Conservation (phyloP, 2,113 vertebrate species). For the Chrysochloris asiatica region DNA sequence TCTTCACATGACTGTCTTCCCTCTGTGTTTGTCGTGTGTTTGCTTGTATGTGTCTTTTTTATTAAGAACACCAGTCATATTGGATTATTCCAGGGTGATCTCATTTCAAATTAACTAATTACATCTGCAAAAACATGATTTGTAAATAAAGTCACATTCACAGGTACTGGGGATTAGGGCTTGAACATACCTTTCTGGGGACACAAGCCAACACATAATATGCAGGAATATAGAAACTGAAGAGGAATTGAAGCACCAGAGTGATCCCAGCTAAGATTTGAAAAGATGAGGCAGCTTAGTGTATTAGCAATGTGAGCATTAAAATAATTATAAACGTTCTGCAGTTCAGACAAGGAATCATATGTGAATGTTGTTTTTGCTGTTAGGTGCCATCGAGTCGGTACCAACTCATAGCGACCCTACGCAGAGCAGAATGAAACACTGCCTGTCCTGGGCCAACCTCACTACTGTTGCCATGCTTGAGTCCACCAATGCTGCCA, state of each 20-base stretch:
- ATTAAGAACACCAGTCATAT: background rate
- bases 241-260: background rate
- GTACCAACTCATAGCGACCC: too few relatives aligned
- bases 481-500: too few relatives aligned
- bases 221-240: background rate
- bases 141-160: background rate
- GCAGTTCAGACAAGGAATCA: too few relatives aligned
- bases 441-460: too few relatives aligned
- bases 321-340: background rate
- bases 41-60: background rate
- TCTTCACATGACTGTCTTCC: background rate
- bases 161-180: background rate
- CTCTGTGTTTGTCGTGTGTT: background rate
- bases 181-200: background rate
- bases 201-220: background rate
- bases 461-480: too few relatives aligned
- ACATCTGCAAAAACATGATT: background rate
- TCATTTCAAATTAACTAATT: background rate
- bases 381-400: too few relatives aligned
- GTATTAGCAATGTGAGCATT: background rate
- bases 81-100: background rate
- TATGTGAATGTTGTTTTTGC: too few relatives aligned
- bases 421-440: too few relatives aligned
- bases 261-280: slow-evolving; percentile 2
- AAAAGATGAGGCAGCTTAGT: background rate